Conservation (phyloP, 2,113 vertebrate genomes). For the Mellivora capensis region DNA sequence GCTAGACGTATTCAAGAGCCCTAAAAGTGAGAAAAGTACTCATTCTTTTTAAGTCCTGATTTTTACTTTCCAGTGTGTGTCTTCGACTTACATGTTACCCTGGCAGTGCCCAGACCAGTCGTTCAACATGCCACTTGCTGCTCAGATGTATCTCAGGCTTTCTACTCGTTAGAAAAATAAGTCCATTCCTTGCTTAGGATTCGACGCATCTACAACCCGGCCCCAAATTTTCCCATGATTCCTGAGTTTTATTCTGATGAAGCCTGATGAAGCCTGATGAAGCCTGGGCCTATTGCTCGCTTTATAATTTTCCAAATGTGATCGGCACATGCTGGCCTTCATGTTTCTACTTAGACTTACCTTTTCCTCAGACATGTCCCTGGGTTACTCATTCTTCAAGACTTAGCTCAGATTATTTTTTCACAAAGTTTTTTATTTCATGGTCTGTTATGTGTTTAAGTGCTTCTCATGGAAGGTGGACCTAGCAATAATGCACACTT, state of each 20-base stretch:
- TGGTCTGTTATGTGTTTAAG: background rate
- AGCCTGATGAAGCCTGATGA: background rate
- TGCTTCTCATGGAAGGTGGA: background rate
- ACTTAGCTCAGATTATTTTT: background rate
- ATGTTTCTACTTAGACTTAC: background rate
- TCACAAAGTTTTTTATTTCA: background rate
- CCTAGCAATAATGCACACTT: background rate
- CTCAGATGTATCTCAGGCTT: background rate
- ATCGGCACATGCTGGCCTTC: background rate
- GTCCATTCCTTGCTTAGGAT: background rate
- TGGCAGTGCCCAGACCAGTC: background rate
- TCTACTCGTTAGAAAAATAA: background rate
- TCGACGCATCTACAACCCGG: background rate
- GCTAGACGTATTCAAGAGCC: background rate
- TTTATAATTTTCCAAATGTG: background rate
- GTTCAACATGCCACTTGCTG: background rate
- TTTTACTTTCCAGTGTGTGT: background rate
- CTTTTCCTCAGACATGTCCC: background rate
- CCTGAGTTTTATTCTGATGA: background rate
- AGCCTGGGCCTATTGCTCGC: background rate
- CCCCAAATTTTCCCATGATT: background rate
- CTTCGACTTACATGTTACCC: background rate
- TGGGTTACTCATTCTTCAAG: background rate
- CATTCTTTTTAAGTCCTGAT: background rate
- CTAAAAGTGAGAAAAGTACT: background rate